Conservation (phyloP, 2,797 vertebrate species). For the Mustela erminea region DNA sequence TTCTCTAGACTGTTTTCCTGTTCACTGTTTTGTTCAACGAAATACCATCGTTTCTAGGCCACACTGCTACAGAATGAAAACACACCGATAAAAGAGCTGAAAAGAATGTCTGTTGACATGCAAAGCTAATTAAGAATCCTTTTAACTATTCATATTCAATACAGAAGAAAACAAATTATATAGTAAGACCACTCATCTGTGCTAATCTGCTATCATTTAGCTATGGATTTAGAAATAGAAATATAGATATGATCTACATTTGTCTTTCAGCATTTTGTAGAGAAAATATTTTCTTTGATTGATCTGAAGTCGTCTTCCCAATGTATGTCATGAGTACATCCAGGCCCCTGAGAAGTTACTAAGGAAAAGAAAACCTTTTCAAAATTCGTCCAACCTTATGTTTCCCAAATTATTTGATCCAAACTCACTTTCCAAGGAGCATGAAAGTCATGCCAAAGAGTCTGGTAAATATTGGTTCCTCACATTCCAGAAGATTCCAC, state of each 20-base stretch:
- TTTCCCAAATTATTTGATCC: neutral
- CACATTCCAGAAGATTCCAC: neutral
- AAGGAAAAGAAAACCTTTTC: neutral
- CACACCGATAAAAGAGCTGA: slow-evolving; percentile 51
- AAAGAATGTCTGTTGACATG: slow-evolving; percentile 65
- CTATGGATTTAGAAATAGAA: slow-evolving; percentile 62
- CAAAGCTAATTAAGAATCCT: slow-evolving; percentile 74
- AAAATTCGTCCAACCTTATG: neutral
- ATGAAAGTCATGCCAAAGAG: neutral
- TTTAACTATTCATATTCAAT: slow-evolving; percentile 75
- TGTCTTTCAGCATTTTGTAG: slow-evolving; percentile 39
- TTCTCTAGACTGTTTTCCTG: slow-evolving; percentile 68
- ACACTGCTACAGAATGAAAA: slow-evolving; percentile 52
- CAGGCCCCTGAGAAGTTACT: neutral
- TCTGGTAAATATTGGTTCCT: neutral
- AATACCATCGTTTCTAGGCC: slow-evolving; percentile 58
- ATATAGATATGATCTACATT: neutral
- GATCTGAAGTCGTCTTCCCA: slow-evolving; percentile 13
- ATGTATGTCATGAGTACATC: neutral
- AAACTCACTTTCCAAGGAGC: neutral
- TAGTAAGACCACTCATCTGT: slow-evolving; percentile 18
- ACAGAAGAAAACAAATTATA: slow-evolving; percentile 57
- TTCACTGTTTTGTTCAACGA: slow-evolving; percentile 70
- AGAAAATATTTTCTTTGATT: slow-evolving; percentile 44
- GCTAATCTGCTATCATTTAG: slow-evolving; percentile 36